Conservation (phyloP, 1,140 invertebrate genomes). For the Aricia agestis region DNA sequence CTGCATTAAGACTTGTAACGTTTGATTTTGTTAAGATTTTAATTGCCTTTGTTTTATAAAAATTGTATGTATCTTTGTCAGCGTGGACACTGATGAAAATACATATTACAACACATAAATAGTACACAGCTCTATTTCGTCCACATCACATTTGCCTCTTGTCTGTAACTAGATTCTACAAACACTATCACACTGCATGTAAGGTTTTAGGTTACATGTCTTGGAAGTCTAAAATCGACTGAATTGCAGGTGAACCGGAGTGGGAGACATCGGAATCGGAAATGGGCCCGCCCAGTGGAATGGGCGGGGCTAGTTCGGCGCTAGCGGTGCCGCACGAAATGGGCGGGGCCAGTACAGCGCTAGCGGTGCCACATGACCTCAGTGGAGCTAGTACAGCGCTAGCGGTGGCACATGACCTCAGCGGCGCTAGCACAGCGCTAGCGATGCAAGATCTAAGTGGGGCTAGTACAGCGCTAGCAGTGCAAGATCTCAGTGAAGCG, state of each 20-base stretch:
- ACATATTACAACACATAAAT: too few relatives aligned
- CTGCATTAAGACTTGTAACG: too few relatives aligned
- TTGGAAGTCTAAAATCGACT: too few relatives aligned
- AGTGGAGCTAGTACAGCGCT: not conserved
- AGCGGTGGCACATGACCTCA: conserved; percentile 28
- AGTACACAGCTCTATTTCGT: too few relatives aligned
- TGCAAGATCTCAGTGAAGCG: conserved; percentile 38
- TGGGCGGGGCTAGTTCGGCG: conserved; percentile 14
- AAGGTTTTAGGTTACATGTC: too few relatives aligned
- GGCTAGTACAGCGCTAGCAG: not conserved
- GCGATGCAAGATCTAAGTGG: conserved; percentile 33
- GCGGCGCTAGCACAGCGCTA: conserved; percentile 50
- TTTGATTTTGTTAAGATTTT: too few relatives aligned
- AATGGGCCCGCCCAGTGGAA: not conserved
- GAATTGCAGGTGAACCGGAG: conserved; percentile 76
- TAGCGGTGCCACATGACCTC: conserved; percentile 36
- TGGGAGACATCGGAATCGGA: conserved; percentile 76
- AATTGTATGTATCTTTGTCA: too few relatives aligned
- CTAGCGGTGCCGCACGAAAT: conserved; percentile 35
- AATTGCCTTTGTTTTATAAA: too few relatives aligned
- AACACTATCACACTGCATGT: too few relatives aligned
- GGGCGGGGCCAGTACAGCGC: conserved; percentile 31
- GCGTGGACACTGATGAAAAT: too few relatives aligned
- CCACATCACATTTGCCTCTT: too few relatives aligned
- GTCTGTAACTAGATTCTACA: too few relatives aligned